Percentiles rank a stretch among this genome's conserved stretches.
Conservation (phyloP, 2,888 invertebrate species). For the Drosophila melanosoma region DNA sequence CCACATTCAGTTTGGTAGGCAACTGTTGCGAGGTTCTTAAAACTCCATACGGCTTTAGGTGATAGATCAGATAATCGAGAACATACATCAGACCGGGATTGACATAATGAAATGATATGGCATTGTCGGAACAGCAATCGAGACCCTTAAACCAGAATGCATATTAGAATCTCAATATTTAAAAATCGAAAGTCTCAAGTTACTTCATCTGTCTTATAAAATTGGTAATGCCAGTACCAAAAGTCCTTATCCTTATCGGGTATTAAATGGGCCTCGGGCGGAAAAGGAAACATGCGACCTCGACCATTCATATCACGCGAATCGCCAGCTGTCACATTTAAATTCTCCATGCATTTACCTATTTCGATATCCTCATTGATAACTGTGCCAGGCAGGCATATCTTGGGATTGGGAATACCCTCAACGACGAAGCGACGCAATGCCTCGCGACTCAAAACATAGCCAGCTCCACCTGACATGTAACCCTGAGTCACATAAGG, state of each 20-base stretch:
- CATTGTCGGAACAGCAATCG: slow-evolving; percentile 1
- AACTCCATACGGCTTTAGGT: not conserved
- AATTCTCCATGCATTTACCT: slow-evolving; percentile 85
- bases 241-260: not conserved
- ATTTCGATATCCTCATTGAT: slow-evolving; percentile 23
- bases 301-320: slow-evolving; percentile 88
- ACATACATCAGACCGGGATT: not conserved
- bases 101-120: slow-evolving; percentile 3
- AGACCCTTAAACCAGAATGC: not conserved
- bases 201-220: not conserved
- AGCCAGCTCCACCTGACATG: slow-evolving; percentile 10
- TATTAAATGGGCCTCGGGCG: not conserved
- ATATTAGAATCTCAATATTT: not conserved
- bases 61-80: slow-evolving; percentile 3
- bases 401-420: slow-evolving; percentile 6
- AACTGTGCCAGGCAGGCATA: not conserved
- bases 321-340: slow-evolving; percentile 95
- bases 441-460: slow-evolving; percentile 7
- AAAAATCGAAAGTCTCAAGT: not conserved
- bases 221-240: not conserved
- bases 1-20: slow-evolving; percentile 5
- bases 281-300: not conserved
- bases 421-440: not conserved
- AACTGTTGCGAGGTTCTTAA: not conserved
- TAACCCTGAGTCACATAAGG: not conserved